Conservation (phyloP, 2,888 invertebrate species). For the Mystacides longicornis region DNA sequence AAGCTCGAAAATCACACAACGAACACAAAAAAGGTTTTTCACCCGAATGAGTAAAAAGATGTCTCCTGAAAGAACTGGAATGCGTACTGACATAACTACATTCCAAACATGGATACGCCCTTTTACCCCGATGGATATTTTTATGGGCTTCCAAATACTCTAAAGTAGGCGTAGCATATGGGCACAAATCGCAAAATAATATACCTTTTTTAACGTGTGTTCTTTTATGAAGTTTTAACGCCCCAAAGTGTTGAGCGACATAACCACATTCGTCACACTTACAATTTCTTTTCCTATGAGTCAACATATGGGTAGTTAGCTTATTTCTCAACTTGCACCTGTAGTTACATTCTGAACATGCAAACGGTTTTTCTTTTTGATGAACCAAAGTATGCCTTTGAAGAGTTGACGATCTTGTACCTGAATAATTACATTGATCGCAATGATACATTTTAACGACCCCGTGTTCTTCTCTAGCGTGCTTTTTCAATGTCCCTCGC, state of each 20-base stretch:
- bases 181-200: conserved; percentile 12
- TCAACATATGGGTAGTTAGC: conserved; percentile 13
- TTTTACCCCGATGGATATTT: conserved; percentile 11
- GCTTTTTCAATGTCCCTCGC: conserved; percentile 10
- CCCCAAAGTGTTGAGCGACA: conserved; percentile 4
- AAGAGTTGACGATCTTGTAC: conserved; percentile 7
- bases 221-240: conserved; percentile 13
- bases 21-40: conserved; percentile 12
- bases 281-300: conserved; percentile 2
- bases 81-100: conserved; percentile 15
- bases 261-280: conserved; percentile 15
- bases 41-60: conserved; percentile 13
- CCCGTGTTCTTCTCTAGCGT: conserved; percentile 4
- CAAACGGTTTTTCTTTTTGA: conserved; percentile 14
- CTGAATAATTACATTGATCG: conserved; percentile 12
- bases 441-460: conserved; percentile 3
- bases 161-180: conserved; percentile 4
- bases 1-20: conserved; percentile 8
- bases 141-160: conserved; percentile 13
- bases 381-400: conserved; percentile 9
- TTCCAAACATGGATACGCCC: conserved; percentile 11
- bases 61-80: conserved; percentile 13
- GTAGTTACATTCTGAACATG: conserved; percentile 13
- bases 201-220: conserved; percentile 7
- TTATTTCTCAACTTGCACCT: conserved; percentile 14